These are phyloP conservation scores for Hartigia nigra DNA, from an alignment of 2,888 invertebrate species.

Conservation along the genomic window DNA sequence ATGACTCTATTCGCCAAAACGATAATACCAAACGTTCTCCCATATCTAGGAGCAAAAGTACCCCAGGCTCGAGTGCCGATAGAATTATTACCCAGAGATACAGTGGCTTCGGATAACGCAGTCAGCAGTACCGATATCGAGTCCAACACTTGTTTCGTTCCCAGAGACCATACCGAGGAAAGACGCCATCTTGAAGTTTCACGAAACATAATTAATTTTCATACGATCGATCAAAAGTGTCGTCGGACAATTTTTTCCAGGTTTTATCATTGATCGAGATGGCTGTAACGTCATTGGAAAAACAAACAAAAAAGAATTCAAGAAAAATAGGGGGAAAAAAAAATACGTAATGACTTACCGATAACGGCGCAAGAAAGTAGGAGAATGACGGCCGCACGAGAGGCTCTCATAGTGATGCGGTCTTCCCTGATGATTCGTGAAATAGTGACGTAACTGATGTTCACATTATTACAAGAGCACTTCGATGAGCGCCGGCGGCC, in stretches of 20 bases:
- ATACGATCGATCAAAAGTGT: not conserved
- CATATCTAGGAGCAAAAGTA: not conserved
- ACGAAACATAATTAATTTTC: not conserved
- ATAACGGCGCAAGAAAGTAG: slow-evolving; percentile 48
- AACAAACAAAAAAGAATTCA: not conserved
- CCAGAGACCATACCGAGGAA: not conserved
- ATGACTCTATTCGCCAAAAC: not conserved
- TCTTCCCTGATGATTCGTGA: slow-evolving; percentile 22
- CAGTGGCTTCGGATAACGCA: not conserved
- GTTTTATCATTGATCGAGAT: not conserved
- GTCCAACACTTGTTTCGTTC: not conserved
- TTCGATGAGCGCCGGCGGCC: slow-evolving; percentile 18
- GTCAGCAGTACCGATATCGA: not conserved
- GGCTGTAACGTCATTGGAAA: not conserved
- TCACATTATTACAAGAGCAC: slow-evolving; percentile 41
- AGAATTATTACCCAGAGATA: not conserved
- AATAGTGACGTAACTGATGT: slow-evolving; percentile 23
- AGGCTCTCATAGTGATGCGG: slow-evolving; percentile 44
- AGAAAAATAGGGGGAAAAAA: too few species aligned
- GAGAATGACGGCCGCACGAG: slow-evolving; percentile 43
- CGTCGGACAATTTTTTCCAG: not conserved
- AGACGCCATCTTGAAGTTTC: not conserved
- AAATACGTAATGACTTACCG: slow-evolving; percentile 47
- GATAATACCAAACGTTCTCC: not conserved
- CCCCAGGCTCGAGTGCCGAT: not conserved